phyloP scores from a whole-genome alignment of 2,797 vertebrate species.

The Enteromius treurensis region DNA sequence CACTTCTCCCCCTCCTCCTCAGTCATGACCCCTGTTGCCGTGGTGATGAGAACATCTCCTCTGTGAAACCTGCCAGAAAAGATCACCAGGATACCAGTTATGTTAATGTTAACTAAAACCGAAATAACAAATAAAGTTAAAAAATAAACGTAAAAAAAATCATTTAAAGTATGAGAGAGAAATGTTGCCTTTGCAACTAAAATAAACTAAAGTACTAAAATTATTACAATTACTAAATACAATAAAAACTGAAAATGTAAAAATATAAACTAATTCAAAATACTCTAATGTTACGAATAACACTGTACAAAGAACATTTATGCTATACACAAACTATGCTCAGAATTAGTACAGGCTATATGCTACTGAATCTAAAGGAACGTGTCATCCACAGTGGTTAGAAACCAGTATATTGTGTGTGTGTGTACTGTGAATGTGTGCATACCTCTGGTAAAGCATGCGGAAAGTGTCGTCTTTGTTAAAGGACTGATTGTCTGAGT shows the following conservation, averaged over 20 bases:
- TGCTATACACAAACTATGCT: neutral
- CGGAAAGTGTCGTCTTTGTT: constrained; percentile 93
- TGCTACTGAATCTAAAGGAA: neutral
- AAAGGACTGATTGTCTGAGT: constrained; percentile 97
- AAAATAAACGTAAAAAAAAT: neutral
- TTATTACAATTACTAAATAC: neutral
- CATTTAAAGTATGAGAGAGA: neutral
- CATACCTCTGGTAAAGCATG: constrained; percentile 96
- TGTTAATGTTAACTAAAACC: neutral
- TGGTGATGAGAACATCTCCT: constrained; percentile 95
- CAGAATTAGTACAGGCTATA: neutral
- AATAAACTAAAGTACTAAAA: neutral
- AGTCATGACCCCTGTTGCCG: constrained; percentile 95
- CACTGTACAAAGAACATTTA: neutral
- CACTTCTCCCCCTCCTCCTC: constrained; percentile 96
- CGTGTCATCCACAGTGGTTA: neutral
- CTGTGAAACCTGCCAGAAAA: constrained; percentile 88
- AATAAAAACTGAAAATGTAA: neutral
- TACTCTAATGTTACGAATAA: neutral
- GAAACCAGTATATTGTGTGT: neutral
- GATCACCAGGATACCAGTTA: neutral
- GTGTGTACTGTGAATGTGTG: neutral
- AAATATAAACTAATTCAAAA: neutral
- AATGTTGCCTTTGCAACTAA: neutral
- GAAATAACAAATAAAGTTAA: neutral